Evolutionary conservation across 2,888 invertebrate species (phyloP).

Genomic region (Zeuzera pyrina): DNA sequence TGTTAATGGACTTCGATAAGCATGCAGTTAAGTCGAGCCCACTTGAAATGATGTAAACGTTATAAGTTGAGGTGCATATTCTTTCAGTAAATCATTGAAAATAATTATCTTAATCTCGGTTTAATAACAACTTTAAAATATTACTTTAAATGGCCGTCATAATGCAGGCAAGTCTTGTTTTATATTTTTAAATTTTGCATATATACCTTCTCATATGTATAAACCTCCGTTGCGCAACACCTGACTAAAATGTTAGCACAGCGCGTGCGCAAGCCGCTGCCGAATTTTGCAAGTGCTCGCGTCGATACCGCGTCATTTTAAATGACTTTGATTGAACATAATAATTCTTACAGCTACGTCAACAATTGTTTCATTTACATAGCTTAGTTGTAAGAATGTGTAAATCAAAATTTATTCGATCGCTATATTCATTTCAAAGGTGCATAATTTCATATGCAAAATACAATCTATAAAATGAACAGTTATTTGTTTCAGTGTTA

Average conservation of each 20-base stretch:
- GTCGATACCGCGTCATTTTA: slow-evolving; percentile 15
- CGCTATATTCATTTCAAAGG: too few relatives aligned
- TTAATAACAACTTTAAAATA: too few relatives aligned
- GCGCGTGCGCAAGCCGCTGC: slow-evolving; percentile 23
- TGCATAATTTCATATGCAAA: too few relatives aligned
- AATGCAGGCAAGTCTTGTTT: not conserved
- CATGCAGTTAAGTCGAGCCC: slow-evolving; percentile 18
- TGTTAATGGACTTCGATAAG: slow-evolving; percentile 25
- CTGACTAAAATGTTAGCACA: slow-evolving; percentile 17
- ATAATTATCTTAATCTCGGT: slow-evolving; percentile 6
- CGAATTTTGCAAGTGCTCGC: slow-evolving; percentile 24
- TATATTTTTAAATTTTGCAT: not conserved
- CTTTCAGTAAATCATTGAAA: slow-evolving; percentile 5
- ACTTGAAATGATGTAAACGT: slow-evolving; percentile 11
- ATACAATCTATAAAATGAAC: too few relatives aligned
- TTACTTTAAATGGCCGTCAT: too few relatives aligned
- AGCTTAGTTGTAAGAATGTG: too few relatives aligned
- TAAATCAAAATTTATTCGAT: too few relatives aligned
- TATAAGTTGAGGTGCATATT: too few relatives aligned
- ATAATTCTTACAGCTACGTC: too few relatives aligned
- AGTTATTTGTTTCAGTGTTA: too few relatives aligned
- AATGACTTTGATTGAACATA: slow-evolving; percentile 19
- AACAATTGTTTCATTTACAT: too few relatives aligned
- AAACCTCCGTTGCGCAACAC: slow-evolving; percentile 18
- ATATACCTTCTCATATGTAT: too few relatives aligned